These are phyloP conservation scores for Eueremaeus valkanovi DNA, from an alignment of 2,888 invertebrate species.

Conservation along the genomic window DNA sequence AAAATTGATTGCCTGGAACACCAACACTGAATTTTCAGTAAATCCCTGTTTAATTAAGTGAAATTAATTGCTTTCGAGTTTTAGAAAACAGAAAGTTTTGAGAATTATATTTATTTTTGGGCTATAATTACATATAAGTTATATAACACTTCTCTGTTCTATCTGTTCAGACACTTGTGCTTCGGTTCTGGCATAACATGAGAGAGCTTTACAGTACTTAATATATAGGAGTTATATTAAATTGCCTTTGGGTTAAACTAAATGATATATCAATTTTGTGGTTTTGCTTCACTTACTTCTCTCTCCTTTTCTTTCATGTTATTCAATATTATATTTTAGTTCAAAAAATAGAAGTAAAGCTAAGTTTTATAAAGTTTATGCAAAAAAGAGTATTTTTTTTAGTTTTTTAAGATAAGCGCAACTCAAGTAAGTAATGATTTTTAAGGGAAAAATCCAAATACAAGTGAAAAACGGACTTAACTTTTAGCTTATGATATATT, in stretches of 20 bases:
- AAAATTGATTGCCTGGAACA: not conserved
- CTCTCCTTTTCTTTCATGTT: not conserved
- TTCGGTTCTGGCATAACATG: not conserved
- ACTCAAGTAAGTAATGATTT: not conserved
- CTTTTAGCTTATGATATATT: constrained; percentile 9
- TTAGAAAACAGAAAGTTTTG: not conserved
- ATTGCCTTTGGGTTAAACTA: not conserved
- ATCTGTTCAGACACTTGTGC: no score
- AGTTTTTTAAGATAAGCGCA: not conserved
- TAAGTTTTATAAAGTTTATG: not conserved
- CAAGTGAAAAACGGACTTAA: not conserved
- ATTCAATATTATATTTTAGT: not conserved
- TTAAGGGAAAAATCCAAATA: not conserved
- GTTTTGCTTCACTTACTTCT: not conserved
- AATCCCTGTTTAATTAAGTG: constrained; percentile 4
- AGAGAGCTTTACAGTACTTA: not conserved
- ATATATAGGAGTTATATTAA: not conserved
- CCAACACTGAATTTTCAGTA: not conserved
- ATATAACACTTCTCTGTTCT: no score
- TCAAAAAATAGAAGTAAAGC: not conserved
- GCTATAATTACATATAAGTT: not conserved
- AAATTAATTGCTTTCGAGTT: constrained; percentile 1
- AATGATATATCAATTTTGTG: constrained; percentile 5
- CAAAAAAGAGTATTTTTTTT: not conserved
- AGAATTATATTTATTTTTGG: not conserved